Base-by-base conservation (phyloP, 2,113 vertebrate species). In the Zapornia atra region DNA sequence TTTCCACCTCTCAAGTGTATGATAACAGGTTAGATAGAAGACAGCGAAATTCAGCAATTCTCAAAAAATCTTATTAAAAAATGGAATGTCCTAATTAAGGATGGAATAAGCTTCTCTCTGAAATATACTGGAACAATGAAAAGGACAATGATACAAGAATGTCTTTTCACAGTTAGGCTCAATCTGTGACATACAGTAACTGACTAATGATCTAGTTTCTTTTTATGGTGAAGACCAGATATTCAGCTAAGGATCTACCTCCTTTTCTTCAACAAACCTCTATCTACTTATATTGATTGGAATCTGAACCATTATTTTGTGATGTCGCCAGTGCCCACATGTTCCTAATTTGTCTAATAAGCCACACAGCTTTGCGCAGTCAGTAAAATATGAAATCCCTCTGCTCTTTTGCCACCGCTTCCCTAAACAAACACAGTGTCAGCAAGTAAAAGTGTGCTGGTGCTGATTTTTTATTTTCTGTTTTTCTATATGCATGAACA, bases 341-440 rank as follows among this genome's bases (percentile, higher is more conserved):
- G n/a, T 72, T 93, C 71, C 77, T 85, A 72, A 93, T 96, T 92
- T 95, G 53, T 95, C 51, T 96, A 94, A 97, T 91, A 95, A 96
- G 88, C 71, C 70, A 84, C 82, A 90, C n/a, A 94, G 78, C 21
- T 96, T 83, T 90, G 71, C 54, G 95, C 54, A 81, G 72, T 61
- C 83, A 93, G 86, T 84, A 82, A 82, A 97, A 96, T 59, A 63
- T 63, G 20, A 97, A 97, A 94, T 82, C 82, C 28, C 22, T 53
- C 40, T 88, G n/a, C 34, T 76, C n/a, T 91, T 68, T 69, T 96
- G 82, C 81, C 71, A 70, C 78, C 90, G 81, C 81, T 97, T 88
- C 86, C 96, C 61, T 77, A 89, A 82, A 50, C 12, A 94, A 48
- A 78, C 13, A 20, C 12, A 70, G 25, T 56, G 69, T 76, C 79